These are phyloP conservation scores for Lepidocyrtinus sp. DNA, from an alignment of 2,888 invertebrate genomes.

Conservation along the genomic window DNA sequence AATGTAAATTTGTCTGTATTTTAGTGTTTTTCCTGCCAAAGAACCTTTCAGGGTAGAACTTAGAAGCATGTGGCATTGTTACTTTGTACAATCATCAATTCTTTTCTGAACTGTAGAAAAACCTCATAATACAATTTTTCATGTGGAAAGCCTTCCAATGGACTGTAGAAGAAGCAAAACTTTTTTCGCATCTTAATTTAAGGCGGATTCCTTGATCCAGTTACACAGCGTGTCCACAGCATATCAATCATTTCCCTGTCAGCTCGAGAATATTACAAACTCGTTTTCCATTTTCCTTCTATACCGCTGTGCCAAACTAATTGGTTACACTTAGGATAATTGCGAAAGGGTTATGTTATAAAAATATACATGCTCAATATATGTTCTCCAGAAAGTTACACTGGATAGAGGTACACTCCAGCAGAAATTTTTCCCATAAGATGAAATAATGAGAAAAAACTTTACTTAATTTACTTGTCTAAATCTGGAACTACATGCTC, in stretches of 20 bases:
- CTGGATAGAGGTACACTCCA: too few species aligned
- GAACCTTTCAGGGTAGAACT: conserved; percentile 4
- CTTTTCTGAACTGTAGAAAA: too few species aligned
- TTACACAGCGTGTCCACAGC: conserved; percentile 62
- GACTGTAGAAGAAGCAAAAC: too few species aligned
- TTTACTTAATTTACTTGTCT: too few species aligned
- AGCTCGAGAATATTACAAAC: conserved; percentile 4
- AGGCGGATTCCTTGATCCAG: conserved; percentile 21
- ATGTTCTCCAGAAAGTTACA: too few species aligned
- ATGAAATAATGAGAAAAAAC: too few species aligned
- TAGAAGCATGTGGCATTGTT: conserved; percentile 19
- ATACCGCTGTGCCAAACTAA: not conserved
- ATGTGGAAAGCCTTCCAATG: too few species aligned
- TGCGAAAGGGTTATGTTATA: not conserved
- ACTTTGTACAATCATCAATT: conserved; percentile 21
- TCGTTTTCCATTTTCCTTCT: not conserved
- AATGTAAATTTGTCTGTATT: conserved; percentile 57
- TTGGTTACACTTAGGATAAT: not conserved
- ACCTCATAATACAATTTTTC: too few species aligned
- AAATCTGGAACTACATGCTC: too few species aligned
- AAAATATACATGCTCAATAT: too few species aligned
- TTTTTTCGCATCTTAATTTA: not conserved
- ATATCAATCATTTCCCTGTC: conserved; percentile 67
- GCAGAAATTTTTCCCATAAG: too few species aligned
- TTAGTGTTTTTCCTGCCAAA: conserved; percentile 44